Evolutionary conservation across 2,888 invertebrate species (phyloP).

Genomic region (Embidobia sp.): DNA sequence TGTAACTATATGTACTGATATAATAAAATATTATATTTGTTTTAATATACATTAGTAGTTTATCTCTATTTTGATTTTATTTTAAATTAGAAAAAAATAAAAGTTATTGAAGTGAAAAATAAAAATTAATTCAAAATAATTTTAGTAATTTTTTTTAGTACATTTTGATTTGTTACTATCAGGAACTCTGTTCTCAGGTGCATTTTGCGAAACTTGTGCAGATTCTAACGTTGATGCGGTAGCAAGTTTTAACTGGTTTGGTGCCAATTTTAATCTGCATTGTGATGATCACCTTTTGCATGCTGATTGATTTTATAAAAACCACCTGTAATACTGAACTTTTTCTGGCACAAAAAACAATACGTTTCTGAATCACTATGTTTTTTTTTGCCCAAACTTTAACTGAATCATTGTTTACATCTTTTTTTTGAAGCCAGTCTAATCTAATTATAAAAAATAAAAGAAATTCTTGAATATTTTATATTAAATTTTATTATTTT

Average conservation of each 20-base stretch:
- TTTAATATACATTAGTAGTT: too few species aligned
- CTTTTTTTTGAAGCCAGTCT: slow-evolving; percentile 17
- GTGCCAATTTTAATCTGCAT: neutral
- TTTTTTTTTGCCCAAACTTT: slow-evolving; percentile 12
- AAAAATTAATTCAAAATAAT: neutral
- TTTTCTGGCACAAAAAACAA: slow-evolving; percentile 2
- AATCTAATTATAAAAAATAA: too few species aligned
- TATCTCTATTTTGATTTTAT: too few species aligned
- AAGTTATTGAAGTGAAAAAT: slow-evolving; percentile 3
- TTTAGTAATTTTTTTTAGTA: neutral
- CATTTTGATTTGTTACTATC: neutral
- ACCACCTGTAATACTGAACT: slow-evolving; percentile 5
- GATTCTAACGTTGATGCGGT: neutral
- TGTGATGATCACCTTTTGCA: slow-evolving; percentile 4
- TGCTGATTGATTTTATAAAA: slow-evolving; percentile 19
- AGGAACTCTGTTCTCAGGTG: too few species aligned
- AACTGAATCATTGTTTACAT: neutral
- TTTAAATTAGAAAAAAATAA: too few species aligned
- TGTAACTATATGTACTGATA: too few species aligned
- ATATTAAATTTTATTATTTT: too few species aligned
- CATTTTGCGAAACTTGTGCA: too few species aligned
- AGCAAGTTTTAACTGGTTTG: slow-evolving; percentile 17
- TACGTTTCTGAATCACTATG: neutral
- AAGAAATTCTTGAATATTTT: too few species aligned
- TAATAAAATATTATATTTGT: too few species aligned